Conservation (phyloP, 2,888 invertebrate genomes). For the Melinaea marsaeus region DNA sequence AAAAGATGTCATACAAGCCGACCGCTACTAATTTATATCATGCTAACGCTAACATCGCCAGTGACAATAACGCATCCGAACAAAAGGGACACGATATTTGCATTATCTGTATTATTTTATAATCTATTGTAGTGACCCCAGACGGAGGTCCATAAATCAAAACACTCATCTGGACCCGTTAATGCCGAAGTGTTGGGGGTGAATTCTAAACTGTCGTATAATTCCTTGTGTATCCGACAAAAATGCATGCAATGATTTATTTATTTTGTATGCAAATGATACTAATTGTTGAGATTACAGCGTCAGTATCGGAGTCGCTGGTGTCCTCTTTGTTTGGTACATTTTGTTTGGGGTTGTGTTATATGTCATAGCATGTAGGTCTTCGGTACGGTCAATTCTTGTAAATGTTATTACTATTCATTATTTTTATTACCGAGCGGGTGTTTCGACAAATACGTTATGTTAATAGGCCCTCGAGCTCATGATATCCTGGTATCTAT, state of each 20-base stretch:
- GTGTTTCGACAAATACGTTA: constrained; percentile 47
- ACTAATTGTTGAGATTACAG: constrained; percentile 71
- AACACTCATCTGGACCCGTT: constrained; percentile 68
- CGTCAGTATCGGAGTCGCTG: constrained; percentile 38
- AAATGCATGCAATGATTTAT: constrained; percentile 66
- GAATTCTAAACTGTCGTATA: constrained; percentile 36
- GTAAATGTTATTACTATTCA: constrained; percentile 29
- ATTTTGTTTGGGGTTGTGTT: constrained; percentile 11
- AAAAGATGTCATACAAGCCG: neutral
- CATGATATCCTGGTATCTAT: constrained; percentile 59
- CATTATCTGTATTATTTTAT: constrained; percentile 62
- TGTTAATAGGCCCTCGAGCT: constrained; percentile 58
- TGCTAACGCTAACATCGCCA: neutral
- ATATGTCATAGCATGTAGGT: neutral
- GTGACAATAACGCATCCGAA: constrained; percentile 14
- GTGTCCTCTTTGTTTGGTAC: constrained; percentile 33
- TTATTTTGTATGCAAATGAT: constrained; percentile 65
- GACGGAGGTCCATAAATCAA: constrained; percentile 67
- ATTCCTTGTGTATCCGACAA: constrained; percentile 42
- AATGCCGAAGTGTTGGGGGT: constrained; percentile 52
- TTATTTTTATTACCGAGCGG: constrained; percentile 44
- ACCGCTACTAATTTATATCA: neutral
- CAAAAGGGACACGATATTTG: constrained; percentile 48
- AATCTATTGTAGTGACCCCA: constrained; percentile 45
- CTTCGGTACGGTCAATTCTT: constrained; percentile 10